These are phyloP conservation scores for Lampris incognitus DNA, from an alignment of 2,113 vertebrate species.

Conservation along the genomic window DNA sequence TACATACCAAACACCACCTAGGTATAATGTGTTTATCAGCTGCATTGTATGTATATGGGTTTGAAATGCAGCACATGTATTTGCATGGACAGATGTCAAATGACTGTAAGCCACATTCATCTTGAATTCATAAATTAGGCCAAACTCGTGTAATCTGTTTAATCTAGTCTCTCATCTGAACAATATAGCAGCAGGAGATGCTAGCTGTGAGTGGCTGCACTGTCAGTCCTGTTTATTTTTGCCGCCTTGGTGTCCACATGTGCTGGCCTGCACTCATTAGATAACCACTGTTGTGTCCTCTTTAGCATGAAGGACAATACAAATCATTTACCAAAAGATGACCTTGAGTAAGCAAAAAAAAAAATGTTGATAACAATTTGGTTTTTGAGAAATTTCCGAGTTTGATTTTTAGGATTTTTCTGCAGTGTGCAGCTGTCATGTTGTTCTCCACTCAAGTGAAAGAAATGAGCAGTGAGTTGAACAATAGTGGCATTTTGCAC, in stretches of 20 bases:
- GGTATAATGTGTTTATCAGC: neutral
- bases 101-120: neutral
- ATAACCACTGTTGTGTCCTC: slow-evolving; percentile 43
- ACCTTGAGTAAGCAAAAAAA: slow-evolving; percentile 21
- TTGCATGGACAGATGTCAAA: neutral
- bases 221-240: slow-evolving; percentile 57
- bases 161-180: slow-evolving; percentile 20
- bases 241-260: slow-evolving; percentile 39
- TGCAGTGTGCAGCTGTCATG: neutral
- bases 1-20: neutral
- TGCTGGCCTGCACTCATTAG: slow-evolving; percentile 7
- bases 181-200: slow-evolving; percentile 28
- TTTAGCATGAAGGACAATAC: slow-evolving; percentile 22
- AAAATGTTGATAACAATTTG: neutral
- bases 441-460: neutral
- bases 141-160: neutral
- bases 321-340: slow-evolving; percentile 18
- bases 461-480: neutral
- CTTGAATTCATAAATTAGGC: neutral
- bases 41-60: neutral
- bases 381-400: neutral
- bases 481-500: neutral
- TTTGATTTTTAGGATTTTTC: neutral
- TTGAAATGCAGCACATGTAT: neutral
- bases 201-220: slow-evolving; percentile 39